These are phyloP conservation scores for Batillaria attramentaria DNA, from an alignment of 1,140 invertebrate genomes.

Conservation along the genomic window DNA sequence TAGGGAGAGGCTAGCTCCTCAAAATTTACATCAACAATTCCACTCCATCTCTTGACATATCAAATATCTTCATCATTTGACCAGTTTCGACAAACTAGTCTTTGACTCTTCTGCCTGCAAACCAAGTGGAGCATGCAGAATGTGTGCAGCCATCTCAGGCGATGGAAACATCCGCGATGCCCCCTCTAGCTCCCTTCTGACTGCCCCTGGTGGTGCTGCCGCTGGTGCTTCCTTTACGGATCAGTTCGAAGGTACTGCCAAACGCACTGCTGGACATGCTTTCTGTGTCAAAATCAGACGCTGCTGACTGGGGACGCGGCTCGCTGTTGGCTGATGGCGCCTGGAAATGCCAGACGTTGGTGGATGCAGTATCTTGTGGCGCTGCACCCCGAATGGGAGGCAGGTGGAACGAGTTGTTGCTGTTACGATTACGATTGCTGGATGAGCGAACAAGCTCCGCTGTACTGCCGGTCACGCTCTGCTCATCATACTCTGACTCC, in stretches of 20 bases:
- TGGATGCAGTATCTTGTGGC: background rate
- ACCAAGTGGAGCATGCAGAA: too few species aligned
- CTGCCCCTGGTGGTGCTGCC: too few species aligned
- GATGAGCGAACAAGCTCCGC: slow-evolving; percentile 51
- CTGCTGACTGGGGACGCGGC: background rate
- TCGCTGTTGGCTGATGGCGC: background rate
- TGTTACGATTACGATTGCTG: slow-evolving; percentile 12
- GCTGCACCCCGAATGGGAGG: background rate
- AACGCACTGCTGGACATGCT: slow-evolving; percentile 55
- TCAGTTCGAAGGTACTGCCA: slow-evolving; percentile 57
- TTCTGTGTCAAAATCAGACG: slow-evolving; percentile 40
- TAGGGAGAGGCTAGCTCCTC: background rate
- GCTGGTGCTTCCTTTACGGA: slow-evolving; percentile 44
- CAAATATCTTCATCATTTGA: background rate
- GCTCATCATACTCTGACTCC: slow-evolving; percentile 42
- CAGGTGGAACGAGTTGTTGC: background rate
- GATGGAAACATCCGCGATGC: slow-evolving; percentile 38
- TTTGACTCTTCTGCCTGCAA: too few species aligned
- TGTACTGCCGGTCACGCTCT: slow-evolving; percentile 59
- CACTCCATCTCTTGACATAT: background rate
- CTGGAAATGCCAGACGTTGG: too few species aligned
- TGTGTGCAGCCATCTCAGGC: too few species aligned
- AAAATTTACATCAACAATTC: background rate
- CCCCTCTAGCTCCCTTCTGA: background rate
- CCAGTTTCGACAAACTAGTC: too few species aligned